A percentile compares a stretch with the other conserved stretches of the same genome.
These are phyloP conservation scores for Menidia menidia DNA, from an alignment of 2,797 vertebrate species.

Conservation along the genomic window DNA sequence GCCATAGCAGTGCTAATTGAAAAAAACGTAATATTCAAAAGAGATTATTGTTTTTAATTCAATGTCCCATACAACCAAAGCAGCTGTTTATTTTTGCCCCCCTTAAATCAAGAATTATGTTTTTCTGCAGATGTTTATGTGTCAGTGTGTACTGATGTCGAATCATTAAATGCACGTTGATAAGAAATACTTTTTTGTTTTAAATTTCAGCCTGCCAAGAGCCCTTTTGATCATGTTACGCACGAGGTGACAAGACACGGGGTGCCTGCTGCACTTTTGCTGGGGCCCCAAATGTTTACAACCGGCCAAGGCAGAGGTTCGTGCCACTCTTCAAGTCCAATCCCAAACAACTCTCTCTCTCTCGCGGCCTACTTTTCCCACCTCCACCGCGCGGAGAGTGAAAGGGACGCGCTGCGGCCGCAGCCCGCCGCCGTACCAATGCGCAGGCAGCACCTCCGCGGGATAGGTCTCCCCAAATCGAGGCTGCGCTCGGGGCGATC, in stretches of 20 bases:
- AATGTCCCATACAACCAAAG: no score
- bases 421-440: conserved; percentile 72
- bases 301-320: conserved; percentile 26
- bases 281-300: conserved; percentile 36
- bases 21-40: no score
- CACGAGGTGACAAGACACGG: no score
- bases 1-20: no score
- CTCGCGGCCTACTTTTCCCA: conserved; percentile 61
- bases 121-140: background rate
- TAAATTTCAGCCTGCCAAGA: no score
- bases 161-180: no score
- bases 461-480: conserved; percentile 72
- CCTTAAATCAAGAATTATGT: no score
- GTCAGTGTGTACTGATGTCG: background rate
- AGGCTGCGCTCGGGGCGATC: conserved; percentile 73
- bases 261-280: background rate
- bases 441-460: conserved; percentile 71
- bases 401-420: conserved; percentile 29
- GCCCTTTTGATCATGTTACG: no score
- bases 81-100: no score
- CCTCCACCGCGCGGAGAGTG: conserved; percentile 25
- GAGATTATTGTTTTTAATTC: no score
- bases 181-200: no score
- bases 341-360: conserved; percentile 22
- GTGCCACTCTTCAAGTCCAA: conserved; percentile 57